Percentiles rank a stretch among this genome's conserved stretches.
These are phyloP conservation scores for Isichthys henryi DNA, from an alignment of 2,113 vertebrate genomes.

Conservation along the genomic window DNA sequence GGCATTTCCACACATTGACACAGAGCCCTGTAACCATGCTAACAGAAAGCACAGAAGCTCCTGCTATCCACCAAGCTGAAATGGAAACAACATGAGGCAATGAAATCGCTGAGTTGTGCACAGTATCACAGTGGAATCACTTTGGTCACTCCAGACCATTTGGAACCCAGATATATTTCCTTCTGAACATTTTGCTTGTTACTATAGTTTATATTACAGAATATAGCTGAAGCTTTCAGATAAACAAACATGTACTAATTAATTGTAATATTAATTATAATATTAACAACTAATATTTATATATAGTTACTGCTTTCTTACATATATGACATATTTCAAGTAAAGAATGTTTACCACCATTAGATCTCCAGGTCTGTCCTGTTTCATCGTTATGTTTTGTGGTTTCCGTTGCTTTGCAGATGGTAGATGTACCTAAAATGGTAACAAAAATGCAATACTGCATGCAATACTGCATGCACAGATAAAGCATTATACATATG, in stretches of 20 bases:
- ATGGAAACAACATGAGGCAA: not conserved
- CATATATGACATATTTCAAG: not conserved
- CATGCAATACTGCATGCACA: not conserved
- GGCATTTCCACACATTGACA: not conserved
- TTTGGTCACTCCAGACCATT: not conserved
- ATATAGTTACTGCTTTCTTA: not conserved
- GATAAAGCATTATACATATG: not conserved
- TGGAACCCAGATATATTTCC: not conserved
- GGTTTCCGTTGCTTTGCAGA: not conserved
- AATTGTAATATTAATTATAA: not conserved
- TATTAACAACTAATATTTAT: not conserved
- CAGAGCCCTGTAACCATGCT: not conserved
- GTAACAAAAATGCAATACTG: not conserved
- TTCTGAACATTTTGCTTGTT: not conserved
- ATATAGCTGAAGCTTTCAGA: not conserved
- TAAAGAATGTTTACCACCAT: not conserved
- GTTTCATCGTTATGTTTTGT: not conserved
- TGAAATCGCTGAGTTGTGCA: not conserved
- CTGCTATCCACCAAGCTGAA: not conserved
- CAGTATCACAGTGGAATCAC: not conserved
- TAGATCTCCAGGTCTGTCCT: not conserved
- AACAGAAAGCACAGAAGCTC: not conserved
- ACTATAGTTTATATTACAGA: not conserved
- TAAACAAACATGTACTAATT: not conserved
- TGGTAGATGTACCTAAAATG: not conserved